phyloP scores from a whole-genome alignment of 2,888 invertebrate genomes.

The Myopa tessellatipennis region DNA sequence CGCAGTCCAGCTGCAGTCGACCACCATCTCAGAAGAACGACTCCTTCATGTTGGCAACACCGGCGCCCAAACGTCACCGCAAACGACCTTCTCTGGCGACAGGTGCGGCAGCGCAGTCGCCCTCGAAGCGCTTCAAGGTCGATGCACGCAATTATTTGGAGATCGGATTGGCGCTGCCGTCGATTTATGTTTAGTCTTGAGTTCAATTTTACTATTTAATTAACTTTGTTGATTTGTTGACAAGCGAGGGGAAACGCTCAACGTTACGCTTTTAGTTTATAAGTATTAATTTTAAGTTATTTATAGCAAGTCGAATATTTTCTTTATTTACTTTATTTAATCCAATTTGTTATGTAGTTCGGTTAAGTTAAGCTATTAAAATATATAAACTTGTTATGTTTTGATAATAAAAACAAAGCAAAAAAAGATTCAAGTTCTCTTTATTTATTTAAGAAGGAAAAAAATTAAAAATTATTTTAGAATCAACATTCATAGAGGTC shows the following conservation, averaged over 20 bases:
- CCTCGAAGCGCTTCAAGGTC: constrained; percentile 55
- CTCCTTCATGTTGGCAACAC: constrained; percentile 59
- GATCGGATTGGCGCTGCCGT: constrained; percentile 64
- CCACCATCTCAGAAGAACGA: constrained; percentile 36
- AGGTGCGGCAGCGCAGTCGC: neutral
- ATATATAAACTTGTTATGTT: constrained; percentile 27
- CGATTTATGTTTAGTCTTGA: constrained; percentile 60
- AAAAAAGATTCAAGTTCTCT: neutral
- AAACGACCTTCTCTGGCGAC: constrained; percentile 26
- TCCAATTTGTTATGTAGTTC: constrained; percentile 61
- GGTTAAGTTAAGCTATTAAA: constrained; percentile 24
- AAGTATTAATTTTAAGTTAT: constrained; percentile 41
- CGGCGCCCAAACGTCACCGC: constrained; percentile 51
- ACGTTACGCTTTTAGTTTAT: constrained; percentile 63
- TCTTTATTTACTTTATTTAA: constrained; percentile 48
- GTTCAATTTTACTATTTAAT: constrained; percentile 17
- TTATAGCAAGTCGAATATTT: constrained; percentile 34
- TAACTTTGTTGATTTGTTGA: constrained; percentile 52
- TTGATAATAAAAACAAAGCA: constrained; percentile 13
- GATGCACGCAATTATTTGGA: constrained; percentile 63
- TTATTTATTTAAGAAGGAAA: neutral
- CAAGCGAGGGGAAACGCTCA: constrained; percentile 64
- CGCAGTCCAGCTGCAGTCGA: constrained; percentile 31
- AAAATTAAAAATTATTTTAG: no score
- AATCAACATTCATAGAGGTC: no score